These are phyloP conservation scores for Mobula hypostoma DNA, from an alignment of 2,113 vertebrate genomes.

Conservation along the genomic window DNA sequence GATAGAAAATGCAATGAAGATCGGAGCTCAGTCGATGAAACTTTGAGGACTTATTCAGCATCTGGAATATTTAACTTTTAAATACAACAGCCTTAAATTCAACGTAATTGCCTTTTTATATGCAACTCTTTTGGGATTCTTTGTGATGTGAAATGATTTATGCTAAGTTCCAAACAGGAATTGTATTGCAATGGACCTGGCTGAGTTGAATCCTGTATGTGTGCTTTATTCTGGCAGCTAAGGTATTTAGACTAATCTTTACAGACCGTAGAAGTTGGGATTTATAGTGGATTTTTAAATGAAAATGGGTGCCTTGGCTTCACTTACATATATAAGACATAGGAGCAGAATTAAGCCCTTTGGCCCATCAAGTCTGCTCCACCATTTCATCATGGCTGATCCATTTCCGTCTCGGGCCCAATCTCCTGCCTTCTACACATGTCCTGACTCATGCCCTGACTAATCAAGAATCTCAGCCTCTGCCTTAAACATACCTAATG, in stretches of 20 bases:
- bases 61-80: neutral
- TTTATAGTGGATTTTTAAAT: neutral
- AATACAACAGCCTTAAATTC: neutral
- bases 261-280: neutral
- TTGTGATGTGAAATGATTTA: neutral
- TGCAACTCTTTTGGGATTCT: neutral
- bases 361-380: too few species aligned
- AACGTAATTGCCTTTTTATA: neutral
- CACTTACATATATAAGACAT: neutral
- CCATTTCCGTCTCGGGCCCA: too few species aligned
- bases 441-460: too few species aligned
- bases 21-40: neutral
- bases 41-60: neutral
- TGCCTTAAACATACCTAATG: too few species aligned
- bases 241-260: neutral
- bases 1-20: neutral
- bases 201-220: neutral
- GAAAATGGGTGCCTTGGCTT: neutral
- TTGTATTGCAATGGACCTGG: neutral
- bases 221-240: neutral
- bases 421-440: too few species aligned
- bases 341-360: too few species aligned
- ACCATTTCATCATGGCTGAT: too few species aligned
- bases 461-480: too few species aligned
- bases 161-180: neutral